These are phyloP conservation scores for Mastomys natalensis DNA, from an alignment of 2,113 vertebrate genomes.

Conservation along the genomic window DNA sequence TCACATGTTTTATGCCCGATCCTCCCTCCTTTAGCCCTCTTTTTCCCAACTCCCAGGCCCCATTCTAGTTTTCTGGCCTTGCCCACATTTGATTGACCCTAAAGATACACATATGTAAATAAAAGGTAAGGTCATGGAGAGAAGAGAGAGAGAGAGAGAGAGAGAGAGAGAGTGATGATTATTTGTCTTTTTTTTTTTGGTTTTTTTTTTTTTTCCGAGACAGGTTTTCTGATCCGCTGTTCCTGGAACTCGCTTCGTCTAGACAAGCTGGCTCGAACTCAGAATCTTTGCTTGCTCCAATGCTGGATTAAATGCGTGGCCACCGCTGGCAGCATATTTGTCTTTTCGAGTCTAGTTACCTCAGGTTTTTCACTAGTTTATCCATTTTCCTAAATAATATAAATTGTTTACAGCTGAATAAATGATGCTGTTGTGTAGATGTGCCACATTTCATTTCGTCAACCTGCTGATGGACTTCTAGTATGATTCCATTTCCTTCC, in stretches of 20 bases:
- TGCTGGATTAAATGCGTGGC: no score
- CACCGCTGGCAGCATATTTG: no score
- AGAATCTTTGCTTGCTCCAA: no score
- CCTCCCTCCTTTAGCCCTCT: neutral
- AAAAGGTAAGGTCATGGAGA: neutral
- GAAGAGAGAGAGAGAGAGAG: neutral
- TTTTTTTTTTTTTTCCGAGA: no score
- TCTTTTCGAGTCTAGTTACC: neutral
- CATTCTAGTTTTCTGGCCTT: neutral
- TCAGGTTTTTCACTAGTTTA: no score
- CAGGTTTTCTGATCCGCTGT: no score
- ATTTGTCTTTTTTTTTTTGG: no score
- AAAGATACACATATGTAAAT: neutral
- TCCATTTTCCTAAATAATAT: neutral
- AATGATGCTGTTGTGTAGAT: neutral
- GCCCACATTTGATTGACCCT: neutral
- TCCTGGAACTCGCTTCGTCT: no score
- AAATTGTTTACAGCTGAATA: neutral
- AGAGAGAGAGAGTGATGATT: no score
- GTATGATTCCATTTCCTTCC: neutral
- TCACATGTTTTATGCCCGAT: neutral
- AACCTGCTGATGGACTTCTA: neutral
- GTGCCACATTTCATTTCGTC: neutral
- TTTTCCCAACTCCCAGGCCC: neutral
- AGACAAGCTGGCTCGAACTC: no score